Percentiles rank a stretch among this genome's conserved stretches.
Conservation (phyloP, 2,888 invertebrate genomes). For the Cephus pulcher region DNA sequence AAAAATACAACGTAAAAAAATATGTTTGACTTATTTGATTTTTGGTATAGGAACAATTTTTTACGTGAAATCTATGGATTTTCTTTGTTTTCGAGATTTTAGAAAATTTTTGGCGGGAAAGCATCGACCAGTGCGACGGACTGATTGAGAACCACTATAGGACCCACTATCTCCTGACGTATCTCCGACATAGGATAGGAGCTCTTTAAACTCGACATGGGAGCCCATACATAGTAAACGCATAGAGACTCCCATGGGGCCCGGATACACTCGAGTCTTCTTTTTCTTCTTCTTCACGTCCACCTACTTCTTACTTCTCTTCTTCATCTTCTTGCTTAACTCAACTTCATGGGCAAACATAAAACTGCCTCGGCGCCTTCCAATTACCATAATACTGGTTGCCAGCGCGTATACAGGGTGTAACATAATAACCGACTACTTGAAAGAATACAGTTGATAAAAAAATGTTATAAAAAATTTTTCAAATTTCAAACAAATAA, state of each 20-base stretch:
- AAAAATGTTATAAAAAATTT: not conserved
- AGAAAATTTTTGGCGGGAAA: slow-evolving; percentile 19
- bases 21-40: not conserved
- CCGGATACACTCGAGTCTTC: slow-evolving; percentile 25
- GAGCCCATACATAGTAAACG: not conserved
- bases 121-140: not conserved
- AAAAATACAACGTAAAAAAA: not conserved
- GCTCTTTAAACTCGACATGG: slow-evolving; percentile 18
- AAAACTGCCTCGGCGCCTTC: slow-evolving; percentile 30
- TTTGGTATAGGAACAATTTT: not conserved
- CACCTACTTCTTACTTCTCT: slow-evolving; percentile 6
- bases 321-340: not conserved
- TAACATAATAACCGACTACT: not conserved
- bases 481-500: not conserved
- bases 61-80: not conserved
- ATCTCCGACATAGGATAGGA: slow-evolving; percentile 16
- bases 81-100: not conserved
- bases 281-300: slow-evolving; percentile 18
- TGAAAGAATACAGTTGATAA: not conserved
- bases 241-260: slow-evolving; percentile 23
- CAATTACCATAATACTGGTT: slow-evolving; percentile 28
- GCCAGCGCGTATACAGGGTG: not conserved
- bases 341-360: slow-evolving; percentile 22
- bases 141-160: slow-evolving; percentile 16
- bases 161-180: slow-evolving; percentile 10